Percentiles rank a stretch among this genome's conserved stretches.
Conservation (phyloP, 2,113 vertebrate genomes). For the Monopterus albus region DNA sequence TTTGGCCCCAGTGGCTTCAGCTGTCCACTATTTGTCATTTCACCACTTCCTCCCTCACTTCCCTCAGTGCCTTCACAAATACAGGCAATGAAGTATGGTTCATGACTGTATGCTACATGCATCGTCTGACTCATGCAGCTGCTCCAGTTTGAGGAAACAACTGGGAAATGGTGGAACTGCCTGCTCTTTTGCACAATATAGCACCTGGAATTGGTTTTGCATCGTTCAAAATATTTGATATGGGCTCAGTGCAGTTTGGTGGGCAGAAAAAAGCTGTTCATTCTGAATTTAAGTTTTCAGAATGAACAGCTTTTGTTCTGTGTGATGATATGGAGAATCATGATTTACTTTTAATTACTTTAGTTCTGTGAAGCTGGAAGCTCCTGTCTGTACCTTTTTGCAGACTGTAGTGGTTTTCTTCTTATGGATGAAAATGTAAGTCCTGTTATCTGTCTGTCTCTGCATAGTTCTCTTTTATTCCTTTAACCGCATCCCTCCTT, state of each 20-base stretch:
- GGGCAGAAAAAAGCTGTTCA: not conserved
- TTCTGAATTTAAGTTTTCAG: not conserved
- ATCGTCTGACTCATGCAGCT: constrained; percentile 37
- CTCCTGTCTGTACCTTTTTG: constrained; percentile 1
- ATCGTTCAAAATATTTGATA: no score
- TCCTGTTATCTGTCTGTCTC: constrained; percentile 17
- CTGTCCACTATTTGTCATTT: constrained; percentile 80
- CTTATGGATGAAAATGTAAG: constrained; percentile 10
- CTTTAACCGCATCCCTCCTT: constrained; percentile 36
- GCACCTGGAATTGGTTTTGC: not conserved
- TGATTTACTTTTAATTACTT: not conserved
- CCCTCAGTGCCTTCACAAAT: constrained; percentile 53
- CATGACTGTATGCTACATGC: constrained; percentile 44
- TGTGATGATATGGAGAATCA: not conserved
- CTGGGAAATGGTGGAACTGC: constrained; percentile 9
- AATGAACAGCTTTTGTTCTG: not conserved
- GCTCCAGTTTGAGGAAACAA: constrained; percentile 24
- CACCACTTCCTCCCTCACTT: constrained; percentile 57
- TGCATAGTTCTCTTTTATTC: constrained; percentile 43
- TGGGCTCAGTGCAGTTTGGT: not conserved
- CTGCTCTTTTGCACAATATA: constrained; percentile 5
- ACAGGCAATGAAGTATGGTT: constrained; percentile 47
- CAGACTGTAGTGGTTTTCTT: not conserved
- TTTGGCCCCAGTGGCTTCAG: constrained; percentile 83
- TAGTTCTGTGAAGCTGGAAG: not conserved